Conservation (phyloP, 2,888 invertebrate genomes). For the Epinotia demarniana region DNA sequence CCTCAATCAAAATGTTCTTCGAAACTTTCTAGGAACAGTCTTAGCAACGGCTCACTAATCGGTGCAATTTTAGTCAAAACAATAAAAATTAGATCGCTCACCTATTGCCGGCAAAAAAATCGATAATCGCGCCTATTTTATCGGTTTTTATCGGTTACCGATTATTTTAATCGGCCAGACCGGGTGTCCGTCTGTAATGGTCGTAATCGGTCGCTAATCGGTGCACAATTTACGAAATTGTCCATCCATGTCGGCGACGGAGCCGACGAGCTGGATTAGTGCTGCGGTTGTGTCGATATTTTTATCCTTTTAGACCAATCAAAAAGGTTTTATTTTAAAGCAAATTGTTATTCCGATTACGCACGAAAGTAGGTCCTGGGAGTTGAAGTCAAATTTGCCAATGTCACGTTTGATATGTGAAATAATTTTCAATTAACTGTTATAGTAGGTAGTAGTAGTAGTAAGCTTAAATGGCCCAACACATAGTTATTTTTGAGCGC, state of each 20-base stretch:
- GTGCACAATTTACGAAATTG: slow-evolving; percentile 84
- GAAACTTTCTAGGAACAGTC: slow-evolving; percentile 5
- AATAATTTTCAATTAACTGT: too few relatives aligned
- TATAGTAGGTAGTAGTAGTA: too few relatives aligned
- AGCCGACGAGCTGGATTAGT: slow-evolving; percentile 70
- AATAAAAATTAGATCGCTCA: slow-evolving; percentile 54
- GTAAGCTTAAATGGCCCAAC: too few relatives aligned
- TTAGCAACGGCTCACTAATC: slow-evolving; percentile 13
- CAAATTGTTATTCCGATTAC: neutral
- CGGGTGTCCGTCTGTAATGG: slow-evolving; percentile 83
- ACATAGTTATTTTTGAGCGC: too few relatives aligned
- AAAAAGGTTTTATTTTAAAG: slow-evolving; percentile 2
- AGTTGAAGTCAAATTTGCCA: too few relatives aligned
- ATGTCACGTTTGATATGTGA: too few relatives aligned
- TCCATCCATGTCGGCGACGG: slow-evolving; percentile 82
- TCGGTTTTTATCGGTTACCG: slow-evolving; percentile 81
- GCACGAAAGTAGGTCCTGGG: too few relatives aligned
- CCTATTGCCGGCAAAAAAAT: slow-evolving; percentile 62
- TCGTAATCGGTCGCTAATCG: slow-evolving; percentile 84
- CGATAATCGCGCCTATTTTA: slow-evolving; percentile 74
- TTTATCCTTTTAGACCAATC: slow-evolving; percentile 30
- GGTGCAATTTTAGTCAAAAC: slow-evolving; percentile 38
- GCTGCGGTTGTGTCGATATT: slow-evolving; percentile 60
- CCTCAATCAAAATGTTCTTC: neutral
- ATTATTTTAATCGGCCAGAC: slow-evolving; percentile 82